Percentiles rank a stretch among this genome's conserved stretches.
Evolutionary conservation across 1,140 invertebrate species (phyloP).

Genomic region (Microplitis mediator): DNA sequence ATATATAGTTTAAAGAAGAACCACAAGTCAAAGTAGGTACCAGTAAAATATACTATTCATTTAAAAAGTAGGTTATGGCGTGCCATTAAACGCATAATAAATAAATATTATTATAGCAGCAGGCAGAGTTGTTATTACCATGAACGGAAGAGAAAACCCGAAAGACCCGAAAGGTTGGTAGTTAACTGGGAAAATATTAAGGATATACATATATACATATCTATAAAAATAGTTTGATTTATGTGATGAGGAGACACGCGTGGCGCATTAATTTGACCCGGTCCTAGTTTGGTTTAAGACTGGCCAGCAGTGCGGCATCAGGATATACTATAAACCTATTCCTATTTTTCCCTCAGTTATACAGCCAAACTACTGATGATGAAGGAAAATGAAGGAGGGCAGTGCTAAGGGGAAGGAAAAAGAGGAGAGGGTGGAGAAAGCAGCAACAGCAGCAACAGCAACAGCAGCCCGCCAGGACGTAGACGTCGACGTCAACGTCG

Average conservation of each 20-base stretch:
- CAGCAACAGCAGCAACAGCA: constrained; percentile 2
- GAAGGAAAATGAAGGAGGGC: not conserved
- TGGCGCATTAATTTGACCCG: constrained; percentile 28
- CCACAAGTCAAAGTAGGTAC: no score
- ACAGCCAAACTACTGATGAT: not conserved
- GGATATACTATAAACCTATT: not conserved
- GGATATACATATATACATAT: not conserved
- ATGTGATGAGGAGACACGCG: constrained; percentile 12
- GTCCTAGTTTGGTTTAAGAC: constrained; percentile 1
- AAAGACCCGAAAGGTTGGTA: not conserved
- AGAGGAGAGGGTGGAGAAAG: not conserved
- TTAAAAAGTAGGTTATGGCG: no score
- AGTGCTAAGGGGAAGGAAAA: not conserved
- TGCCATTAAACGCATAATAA: not conserved
- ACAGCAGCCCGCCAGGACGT: constrained; percentile 9
- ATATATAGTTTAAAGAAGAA: no score
- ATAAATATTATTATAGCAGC: no score
- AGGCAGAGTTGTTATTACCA: not conserved
- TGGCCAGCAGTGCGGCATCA: not conserved
- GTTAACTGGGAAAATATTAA: not conserved
- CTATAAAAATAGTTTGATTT: not conserved
- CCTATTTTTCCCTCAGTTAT: no score
- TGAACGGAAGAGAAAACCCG: not conserved
- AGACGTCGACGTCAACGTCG: constrained; percentile 15
- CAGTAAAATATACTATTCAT: no score